These are phyloP conservation scores for Xenopus borealis DNA, from an alignment of 2,113 vertebrate genomes.

Conservation along the genomic window DNA sequence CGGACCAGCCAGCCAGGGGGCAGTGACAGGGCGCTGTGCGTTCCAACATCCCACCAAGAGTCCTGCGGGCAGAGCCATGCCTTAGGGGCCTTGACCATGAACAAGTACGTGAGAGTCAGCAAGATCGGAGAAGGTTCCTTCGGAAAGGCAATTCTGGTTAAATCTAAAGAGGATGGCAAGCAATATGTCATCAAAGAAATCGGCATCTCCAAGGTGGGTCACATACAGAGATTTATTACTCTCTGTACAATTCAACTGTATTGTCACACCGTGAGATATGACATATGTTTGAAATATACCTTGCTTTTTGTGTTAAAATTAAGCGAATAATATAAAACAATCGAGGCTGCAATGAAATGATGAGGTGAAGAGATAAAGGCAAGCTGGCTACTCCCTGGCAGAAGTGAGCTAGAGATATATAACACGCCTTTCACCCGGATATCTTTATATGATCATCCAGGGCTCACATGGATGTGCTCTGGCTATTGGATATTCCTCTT, in stretches of 20 bases:
- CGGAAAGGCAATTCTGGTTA: constrained; percentile 92
- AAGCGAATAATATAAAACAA: too few species aligned
- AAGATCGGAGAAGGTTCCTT: constrained; percentile 98
- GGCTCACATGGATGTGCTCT: too few species aligned
- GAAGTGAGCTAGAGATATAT: too few species aligned
- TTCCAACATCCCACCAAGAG: background rate
- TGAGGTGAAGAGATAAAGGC: too few species aligned
- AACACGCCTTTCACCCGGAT: too few species aligned
- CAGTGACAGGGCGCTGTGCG: background rate
- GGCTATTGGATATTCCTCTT: too few species aligned
- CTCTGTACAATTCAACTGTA: background rate
- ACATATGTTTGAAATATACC: background rate
- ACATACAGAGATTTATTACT: background rate
- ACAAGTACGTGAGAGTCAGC: constrained; percentile 87
- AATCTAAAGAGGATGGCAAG: constrained; percentile 79
- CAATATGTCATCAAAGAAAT: constrained; percentile 99
- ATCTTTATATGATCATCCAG: too few species aligned
- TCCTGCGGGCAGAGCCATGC: too few species aligned
- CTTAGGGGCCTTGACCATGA: constrained; percentile 66
- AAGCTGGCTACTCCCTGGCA: too few species aligned
- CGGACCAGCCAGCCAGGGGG: background rate
- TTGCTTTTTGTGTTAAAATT: too few species aligned
- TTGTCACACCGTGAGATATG: constrained; percentile 4
- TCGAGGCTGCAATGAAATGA: too few species aligned
- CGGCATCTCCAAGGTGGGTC: constrained; percentile 85